Percentiles rank a stretch among this genome's conserved stretches.
phyloP scores from a whole-genome alignment of 2,113 vertebrate genomes.

The Caretta caretta region DNA sequence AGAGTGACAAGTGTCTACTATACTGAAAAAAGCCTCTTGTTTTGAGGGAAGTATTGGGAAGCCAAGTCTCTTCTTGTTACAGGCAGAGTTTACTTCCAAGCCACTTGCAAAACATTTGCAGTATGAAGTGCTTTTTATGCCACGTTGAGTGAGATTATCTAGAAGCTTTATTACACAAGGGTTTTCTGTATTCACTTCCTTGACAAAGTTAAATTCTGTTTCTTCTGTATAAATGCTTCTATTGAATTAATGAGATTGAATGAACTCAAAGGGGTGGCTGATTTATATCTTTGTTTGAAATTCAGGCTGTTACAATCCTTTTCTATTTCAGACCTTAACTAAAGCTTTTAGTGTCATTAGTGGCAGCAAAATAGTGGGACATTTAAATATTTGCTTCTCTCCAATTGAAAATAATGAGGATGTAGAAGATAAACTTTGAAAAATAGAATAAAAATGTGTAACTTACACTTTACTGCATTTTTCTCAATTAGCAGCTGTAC shows the following conservation, averaged over 20 bases:
- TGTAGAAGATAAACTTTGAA: not conserved
- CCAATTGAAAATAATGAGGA: not conserved
- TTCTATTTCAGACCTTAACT: not conserved
- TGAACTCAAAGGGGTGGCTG: not conserved
- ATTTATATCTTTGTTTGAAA: slow-evolving; percentile 27
- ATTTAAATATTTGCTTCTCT: not conserved
- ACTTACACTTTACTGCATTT: not conserved
- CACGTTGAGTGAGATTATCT: not conserved
- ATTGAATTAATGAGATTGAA: not conserved
- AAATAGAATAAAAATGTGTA: not conserved
- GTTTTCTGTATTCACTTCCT: not conserved
- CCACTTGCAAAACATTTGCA: not conserved
- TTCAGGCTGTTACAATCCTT: not conserved
- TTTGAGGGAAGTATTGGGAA: not conserved
- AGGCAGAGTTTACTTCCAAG: not conserved
- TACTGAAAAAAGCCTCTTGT: not conserved
- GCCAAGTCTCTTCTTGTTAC: not conserved
- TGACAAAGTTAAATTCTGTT: not conserved
- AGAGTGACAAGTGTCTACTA: not conserved
- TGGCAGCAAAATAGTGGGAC: not conserved
- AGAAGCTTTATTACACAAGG: not conserved
- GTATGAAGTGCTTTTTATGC: not conserved
- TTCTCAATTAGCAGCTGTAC: not conserved
- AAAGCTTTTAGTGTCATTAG: not conserved
- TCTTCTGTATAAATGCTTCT: not conserved